These are phyloP conservation scores for Helleia helle DNA, from an alignment of 2,888 invertebrate species.

Conservation along the genomic window DNA sequence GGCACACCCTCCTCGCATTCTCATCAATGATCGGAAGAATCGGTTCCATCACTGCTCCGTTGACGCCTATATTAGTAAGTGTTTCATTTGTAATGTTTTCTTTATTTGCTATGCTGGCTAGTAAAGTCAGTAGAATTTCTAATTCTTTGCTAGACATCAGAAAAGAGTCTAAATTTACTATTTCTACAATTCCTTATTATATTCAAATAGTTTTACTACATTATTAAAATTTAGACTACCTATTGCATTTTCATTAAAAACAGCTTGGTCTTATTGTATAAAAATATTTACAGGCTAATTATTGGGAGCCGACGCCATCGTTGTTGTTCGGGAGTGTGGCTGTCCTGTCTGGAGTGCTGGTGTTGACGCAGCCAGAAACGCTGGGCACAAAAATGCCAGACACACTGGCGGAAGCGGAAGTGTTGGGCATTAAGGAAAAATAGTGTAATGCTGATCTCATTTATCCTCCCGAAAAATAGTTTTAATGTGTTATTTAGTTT, in stretches of 20 bases:
- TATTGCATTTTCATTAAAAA: neutral
- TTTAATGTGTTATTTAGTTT: too few species aligned
- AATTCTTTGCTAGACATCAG: too few species aligned
- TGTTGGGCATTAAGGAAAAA: too few species aligned
- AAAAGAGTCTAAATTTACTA: too few species aligned
- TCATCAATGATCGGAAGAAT: conserved; percentile 82
- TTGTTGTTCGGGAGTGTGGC: conserved; percentile 70
- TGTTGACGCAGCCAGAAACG: conserved; percentile 76
- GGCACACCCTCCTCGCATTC: conserved; percentile 78
- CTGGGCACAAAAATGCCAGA: conserved; percentile 72
- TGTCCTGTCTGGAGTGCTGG: conserved; percentile 59
- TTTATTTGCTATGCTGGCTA: too few species aligned
- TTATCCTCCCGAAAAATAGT: too few species aligned
- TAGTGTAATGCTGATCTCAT: too few species aligned
- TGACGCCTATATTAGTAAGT: conserved; percentile 76
- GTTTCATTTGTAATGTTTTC: too few species aligned
- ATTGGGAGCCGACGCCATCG: conserved; percentile 26
- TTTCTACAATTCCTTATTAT: too few species aligned
- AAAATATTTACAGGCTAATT: conserved; percentile 30
- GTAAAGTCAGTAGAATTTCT: too few species aligned
- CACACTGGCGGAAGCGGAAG: conserved; percentile 72
- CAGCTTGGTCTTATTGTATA: neutral
- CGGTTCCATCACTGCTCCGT: conserved; percentile 81
- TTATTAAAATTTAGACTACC: too few species aligned
- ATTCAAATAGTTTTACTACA: too few species aligned